Percentiles rank a stretch among this genome's conserved stretches.
phyloP scores from a whole-genome alignment of 2,888 invertebrate species.

The Aphodius sticticus region DNA sequence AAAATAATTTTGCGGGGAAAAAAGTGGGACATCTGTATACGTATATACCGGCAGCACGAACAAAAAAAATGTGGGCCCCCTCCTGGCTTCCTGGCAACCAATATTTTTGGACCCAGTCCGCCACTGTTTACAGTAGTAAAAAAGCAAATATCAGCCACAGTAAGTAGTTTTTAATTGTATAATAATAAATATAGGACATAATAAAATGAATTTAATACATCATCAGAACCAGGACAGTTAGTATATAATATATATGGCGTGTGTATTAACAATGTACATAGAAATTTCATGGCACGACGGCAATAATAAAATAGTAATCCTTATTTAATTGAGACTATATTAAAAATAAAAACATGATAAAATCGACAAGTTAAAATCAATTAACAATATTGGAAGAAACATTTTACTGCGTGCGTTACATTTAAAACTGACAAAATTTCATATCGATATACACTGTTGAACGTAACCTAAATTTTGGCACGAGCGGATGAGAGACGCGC shows the following conservation, averaged over 20 bases:
- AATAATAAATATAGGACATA: background rate
- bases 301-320: background rate
- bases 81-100: no score
- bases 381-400: background rate
- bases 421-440: background rate
- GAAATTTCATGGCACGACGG: background rate
- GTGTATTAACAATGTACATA: background rate
- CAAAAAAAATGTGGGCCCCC: no score
- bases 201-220: background rate
- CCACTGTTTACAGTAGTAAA: no score
- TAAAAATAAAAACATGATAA: background rate
- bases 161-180: background rate
- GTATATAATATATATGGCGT: no score
- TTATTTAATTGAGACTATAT: background rate
- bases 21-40: no score
- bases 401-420: background rate
- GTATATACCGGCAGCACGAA: no score
- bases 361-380: background rate
- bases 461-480: background rate
- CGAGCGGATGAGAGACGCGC: background rate
- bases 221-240: background rate
- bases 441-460: background rate
- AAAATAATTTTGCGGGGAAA: no score
- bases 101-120: no score
- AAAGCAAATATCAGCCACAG: background rate